These are phyloP conservation scores for Lissocephala sabroskyi DNA, from an alignment of 2,888 invertebrate species.

Conservation along the genomic window DNA sequence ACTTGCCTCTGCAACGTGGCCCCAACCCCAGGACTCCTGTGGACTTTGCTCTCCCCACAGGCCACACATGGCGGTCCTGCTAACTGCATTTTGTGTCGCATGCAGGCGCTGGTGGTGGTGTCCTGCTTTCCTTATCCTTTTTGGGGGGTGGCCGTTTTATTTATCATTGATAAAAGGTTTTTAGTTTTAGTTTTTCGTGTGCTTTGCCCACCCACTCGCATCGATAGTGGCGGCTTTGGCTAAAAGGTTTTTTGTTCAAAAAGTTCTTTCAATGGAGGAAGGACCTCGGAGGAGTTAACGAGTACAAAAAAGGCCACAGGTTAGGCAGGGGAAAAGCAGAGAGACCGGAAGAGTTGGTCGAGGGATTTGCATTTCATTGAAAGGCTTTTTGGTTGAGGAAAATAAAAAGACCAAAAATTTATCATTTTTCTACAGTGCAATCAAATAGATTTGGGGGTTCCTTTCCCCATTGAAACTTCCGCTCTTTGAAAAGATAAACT, in stretches of 20 bases:
- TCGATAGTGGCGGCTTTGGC: constrained; percentile 47
- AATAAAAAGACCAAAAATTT: too few species aligned
- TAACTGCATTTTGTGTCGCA: constrained; percentile 15
- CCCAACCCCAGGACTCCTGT: constrained; percentile 4
- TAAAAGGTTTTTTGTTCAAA: constrained; percentile 44
- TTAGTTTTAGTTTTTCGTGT: constrained; percentile 37
- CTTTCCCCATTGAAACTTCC: not conserved
- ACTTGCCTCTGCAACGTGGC: constrained; percentile 41
- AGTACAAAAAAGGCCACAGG: too few species aligned
- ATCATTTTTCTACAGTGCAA: too few species aligned
- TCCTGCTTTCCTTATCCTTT: not conserved
- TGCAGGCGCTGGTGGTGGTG: too few species aligned
- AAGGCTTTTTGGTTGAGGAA: too few species aligned
- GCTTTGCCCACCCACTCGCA: constrained; percentile 14
- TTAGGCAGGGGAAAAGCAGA: too few species aligned
- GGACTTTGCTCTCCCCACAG: too few species aligned
- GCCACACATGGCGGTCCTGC: too few species aligned
- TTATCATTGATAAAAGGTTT: constrained; percentile 63
- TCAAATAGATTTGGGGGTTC: too few species aligned
- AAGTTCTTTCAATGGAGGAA: constrained; percentile 15
- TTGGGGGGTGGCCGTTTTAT: constrained; percentile 37
- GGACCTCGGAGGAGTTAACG: too few species aligned
- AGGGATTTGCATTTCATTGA: too few species aligned
- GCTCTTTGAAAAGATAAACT: constrained; percentile 3
- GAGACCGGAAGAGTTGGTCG: too few species aligned